A percentile compares a stretch with the other conserved stretches of the same genome.
phyloP scores from a whole-genome alignment of 2,888 invertebrate species.

The Gymnoscelis rufifasciata region DNA sequence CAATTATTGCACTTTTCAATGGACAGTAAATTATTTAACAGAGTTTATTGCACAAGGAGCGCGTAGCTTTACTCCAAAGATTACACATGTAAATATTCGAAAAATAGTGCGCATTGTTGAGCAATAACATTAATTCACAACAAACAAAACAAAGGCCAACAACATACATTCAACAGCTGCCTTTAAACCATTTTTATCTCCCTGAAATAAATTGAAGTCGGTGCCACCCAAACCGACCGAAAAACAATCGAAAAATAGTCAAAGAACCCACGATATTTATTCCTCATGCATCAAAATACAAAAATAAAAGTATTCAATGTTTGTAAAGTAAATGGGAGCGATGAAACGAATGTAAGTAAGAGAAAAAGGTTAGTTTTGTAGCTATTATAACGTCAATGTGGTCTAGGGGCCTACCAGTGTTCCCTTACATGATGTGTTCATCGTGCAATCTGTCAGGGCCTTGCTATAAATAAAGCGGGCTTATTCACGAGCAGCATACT shows the following conservation, averaged over 20 bases:
- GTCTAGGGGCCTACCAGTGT: conserved; percentile 49
- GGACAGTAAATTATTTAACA: too few relatives aligned
- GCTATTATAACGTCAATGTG: conserved; percentile 73
- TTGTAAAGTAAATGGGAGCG: conserved; percentile 30
- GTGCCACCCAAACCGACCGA: conserved; percentile 38
- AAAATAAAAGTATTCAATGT: conserved; percentile 10
- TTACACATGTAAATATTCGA: conserved; percentile 16
- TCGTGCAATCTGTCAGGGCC: conserved; percentile 67
- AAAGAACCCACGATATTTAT: conserved; percentile 13
- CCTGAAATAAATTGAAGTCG: conserved; percentile 36
- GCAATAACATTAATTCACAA: conserved; percentile 18
- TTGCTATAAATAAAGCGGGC: conserved; percentile 62
- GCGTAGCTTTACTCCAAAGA: not conserved
- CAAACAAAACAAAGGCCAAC: conserved; percentile 25
- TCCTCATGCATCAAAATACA: conserved; percentile 10
- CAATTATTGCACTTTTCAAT: too few relatives aligned
- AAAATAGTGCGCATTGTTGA: conserved; percentile 17
- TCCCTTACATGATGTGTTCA: conserved; percentile 74
- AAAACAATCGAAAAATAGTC: conserved; percentile 32
- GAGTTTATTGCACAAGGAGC: too few relatives aligned
- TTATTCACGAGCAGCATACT: conserved; percentile 55
- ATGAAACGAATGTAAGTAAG: conserved; percentile 34
- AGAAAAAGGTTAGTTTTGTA: conserved; percentile 20
- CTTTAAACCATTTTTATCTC: conserved; percentile 45
- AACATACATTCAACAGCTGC: conserved; percentile 37